These are phyloP conservation scores for Peromyscus attwateri DNA, from an alignment of 2,797 vertebrate species.

Conservation along the genomic window DNA sequence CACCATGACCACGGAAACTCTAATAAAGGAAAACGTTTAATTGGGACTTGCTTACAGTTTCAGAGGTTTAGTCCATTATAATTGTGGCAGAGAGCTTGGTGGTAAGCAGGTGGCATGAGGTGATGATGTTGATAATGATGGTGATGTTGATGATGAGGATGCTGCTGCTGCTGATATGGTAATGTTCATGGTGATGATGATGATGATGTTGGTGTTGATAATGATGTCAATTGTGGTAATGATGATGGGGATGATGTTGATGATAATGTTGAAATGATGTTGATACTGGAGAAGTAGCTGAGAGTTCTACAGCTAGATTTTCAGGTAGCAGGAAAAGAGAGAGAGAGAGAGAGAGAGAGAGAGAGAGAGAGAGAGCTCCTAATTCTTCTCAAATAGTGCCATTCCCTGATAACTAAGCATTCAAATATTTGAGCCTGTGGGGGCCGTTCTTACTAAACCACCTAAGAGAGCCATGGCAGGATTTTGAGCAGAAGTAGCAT, in stretches of 20 bases:
- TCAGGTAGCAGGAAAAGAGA: not conserved
- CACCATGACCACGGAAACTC: not conserved
- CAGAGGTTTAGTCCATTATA: not conserved
- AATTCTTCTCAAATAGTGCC: not conserved
- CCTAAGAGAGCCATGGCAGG: no score
- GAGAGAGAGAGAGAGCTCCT: not conserved
- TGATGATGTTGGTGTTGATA: not conserved
- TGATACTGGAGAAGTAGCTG: not conserved
- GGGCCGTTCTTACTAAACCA: not conserved
- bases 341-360: not conserved
- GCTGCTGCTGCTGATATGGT: not conserved
- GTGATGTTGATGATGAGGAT: not conserved
- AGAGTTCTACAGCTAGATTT: not conserved
- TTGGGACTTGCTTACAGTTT: not conserved
- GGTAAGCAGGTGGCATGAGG: not conserved
- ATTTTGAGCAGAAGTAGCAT: not conserved
- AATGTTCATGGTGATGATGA: not conserved
- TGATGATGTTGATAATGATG: not conserved
- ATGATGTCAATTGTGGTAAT: not conserved
- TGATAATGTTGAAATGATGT: not conserved
- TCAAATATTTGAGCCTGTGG: not conserved
- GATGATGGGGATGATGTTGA: not conserved
- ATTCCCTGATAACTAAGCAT: not conserved
- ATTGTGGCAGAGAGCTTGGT: no score
- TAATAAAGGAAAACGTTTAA: not conserved